Base-by-base conservation (phyloP, 2,888 invertebrate genomes). In the Andrena minutula region DNA sequence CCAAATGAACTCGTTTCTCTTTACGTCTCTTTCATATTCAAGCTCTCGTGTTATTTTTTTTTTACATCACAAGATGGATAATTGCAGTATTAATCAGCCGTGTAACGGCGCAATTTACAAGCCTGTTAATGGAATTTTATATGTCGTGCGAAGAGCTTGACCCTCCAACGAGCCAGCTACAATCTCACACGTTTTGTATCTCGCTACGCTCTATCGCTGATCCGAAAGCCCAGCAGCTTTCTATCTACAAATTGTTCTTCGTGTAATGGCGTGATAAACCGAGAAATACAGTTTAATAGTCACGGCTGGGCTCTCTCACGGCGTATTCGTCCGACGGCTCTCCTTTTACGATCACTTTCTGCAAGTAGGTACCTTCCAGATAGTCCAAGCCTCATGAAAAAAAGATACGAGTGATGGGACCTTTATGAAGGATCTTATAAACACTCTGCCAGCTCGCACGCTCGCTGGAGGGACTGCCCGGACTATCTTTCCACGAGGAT, bases 111-210 rank as follows among this genome's bases (percentile, higher is more conserved):
- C 28, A 63, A 63, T 56, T 63, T 30, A 56, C 20, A 28, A 30
- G 6, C 28, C 23, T 30, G 41, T 70, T 75, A 63, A 76, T 79
- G 35, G 78, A 79, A 79, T 79, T 79, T 79, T 69, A 75, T 78
- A 68, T 75, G 63, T 49, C 26, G 6, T 1, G 23, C 12, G 56
- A 12, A 47, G 41, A 32, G 60, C 28, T 12, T 12, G 35, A 61
- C 23, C n/a, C 23, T 63, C 26, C 12, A 10, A 2, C n/a, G 26
- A 26, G 30, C 26, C 47, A n/a, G 49, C 16, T 10, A 7, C 10
- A 35, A 23, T 65, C 51, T 23, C 56, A 2, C 41, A 20, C 30
- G 51, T 53, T 26, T 64, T 28, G 32, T 10, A 20, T 30, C 49
- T 32, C 20, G 3, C 12, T 23, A 20, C 10, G 35, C n/a, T 61